Percentiles rank a stretch among this genome's conserved stretches.
phyloP scores from a whole-genome alignment of 2,888 invertebrate species.

The Acleris literana region DNA sequence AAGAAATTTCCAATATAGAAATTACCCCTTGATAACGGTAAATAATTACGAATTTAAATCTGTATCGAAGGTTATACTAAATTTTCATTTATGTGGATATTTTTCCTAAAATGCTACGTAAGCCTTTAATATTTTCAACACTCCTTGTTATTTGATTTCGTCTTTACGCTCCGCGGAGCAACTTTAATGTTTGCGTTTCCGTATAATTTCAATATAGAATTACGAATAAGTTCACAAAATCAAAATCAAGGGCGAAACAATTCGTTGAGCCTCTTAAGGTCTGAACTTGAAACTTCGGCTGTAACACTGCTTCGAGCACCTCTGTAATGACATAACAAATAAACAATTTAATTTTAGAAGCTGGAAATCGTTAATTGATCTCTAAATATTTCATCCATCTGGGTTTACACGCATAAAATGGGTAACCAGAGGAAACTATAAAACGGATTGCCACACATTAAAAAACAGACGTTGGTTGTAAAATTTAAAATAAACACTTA shows the following conservation, averaged over 20 bases:
- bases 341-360: constrained; percentile 12
- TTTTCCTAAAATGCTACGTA: no score
- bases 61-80: no score
- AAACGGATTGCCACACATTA: constrained; percentile 29
- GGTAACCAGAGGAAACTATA: constrained; percentile 33
- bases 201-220: background rate
- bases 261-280: constrained; percentile 2
- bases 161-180: background rate
- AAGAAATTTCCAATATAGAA: no score
- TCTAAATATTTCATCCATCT: constrained; percentile 17
- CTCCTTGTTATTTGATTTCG: background rate
- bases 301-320: background rate
- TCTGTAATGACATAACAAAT: background rate
- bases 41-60: no score
- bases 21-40: no score
- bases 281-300: constrained; percentile 17
- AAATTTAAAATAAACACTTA: constrained; percentile 28
- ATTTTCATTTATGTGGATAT: no score
- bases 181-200: constrained; percentile 5
- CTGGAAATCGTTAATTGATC: constrained; percentile 3
- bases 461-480: constrained; percentile 25
- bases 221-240: background rate
- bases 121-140: no score
- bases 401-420: background rate
- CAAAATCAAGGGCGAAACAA: constrained; percentile 3